phyloP scores from a whole-genome alignment of 1,140 invertebrate species.

The Cephus cinctus region DNA sequence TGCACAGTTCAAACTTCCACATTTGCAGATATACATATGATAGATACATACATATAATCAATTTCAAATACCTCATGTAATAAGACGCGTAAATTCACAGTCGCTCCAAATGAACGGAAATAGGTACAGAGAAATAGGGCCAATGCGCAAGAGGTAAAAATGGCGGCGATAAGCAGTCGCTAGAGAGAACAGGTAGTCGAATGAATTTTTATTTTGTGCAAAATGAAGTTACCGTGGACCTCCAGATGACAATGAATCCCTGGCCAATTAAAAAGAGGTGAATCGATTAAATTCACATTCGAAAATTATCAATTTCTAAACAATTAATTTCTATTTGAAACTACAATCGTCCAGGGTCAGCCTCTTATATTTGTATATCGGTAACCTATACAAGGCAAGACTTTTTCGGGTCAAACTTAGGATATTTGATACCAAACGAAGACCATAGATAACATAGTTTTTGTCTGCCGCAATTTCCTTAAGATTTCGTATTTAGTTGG shows the following conservation, averaged over 20 bases:
- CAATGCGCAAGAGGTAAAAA: constrained; percentile 22
- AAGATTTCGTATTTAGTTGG: no score
- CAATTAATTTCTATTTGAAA: not conserved
- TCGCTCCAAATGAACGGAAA: no score
- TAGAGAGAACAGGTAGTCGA: constrained; percentile 4
- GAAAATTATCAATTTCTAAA: not conserved
- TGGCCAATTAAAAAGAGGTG: constrained; percentile 32
- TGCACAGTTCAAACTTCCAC: no score
- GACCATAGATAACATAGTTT: no score
- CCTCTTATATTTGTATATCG: no score
- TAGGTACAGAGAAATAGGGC: not conserved
- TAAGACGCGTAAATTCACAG: no score
- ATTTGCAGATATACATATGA: no score
- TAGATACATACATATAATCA: not conserved
- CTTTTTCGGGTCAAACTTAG: no score
- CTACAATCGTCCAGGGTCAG: not conserved
- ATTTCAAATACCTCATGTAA: not conserved
- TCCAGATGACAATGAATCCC: constrained; percentile 25
- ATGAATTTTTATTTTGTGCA: constrained; percentile 16
- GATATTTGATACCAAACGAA: no score
- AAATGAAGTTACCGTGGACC: constrained; percentile 21
- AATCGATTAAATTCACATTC: not conserved
- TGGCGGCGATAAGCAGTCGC: constrained; percentile 25
- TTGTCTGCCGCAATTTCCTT: no score
- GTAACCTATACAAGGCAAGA: no score